Conservation (phyloP, 2,113 vertebrate species). For the Lepidothrix coronata region DNA sequence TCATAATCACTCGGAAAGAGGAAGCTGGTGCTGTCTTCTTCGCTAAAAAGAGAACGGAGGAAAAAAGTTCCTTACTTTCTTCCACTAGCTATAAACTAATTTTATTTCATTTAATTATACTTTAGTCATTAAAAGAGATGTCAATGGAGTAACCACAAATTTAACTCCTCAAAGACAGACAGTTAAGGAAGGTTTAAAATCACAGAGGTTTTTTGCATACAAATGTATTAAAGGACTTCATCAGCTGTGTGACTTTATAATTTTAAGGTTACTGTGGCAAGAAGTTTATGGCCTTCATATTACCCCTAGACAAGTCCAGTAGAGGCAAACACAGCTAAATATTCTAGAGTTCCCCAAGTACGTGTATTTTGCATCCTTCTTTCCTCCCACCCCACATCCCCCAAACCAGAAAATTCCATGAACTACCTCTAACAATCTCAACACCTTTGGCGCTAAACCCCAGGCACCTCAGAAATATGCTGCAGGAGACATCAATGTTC, state of each 20-base stretch:
- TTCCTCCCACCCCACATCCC: neutral
- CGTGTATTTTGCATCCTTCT: neutral
- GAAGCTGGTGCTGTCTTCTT: neutral
- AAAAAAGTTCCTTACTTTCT: neutral
- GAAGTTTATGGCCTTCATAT: neutral
- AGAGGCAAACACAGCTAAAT: neutral
- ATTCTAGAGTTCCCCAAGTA: neutral
- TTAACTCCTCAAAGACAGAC: neutral
- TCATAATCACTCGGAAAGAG: neutral
- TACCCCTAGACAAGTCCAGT: neutral
- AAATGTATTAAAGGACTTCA: neutral
- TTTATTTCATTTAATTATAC: neutral
- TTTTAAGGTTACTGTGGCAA: neutral
- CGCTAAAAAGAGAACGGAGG: neutral
- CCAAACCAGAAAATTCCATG: neutral
- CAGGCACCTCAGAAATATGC: neutral
- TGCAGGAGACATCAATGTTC: neutral
- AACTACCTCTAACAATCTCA: neutral
- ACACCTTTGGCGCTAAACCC: neutral
- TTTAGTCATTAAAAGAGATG: neutral
- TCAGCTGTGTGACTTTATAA: neutral
- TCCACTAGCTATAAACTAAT: neutral
- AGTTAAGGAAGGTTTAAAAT: neutral
- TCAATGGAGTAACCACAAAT: neutral
- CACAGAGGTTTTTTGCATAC: neutral